These are phyloP conservation scores for Spheniscus humboldti DNA, from an alignment of 2,797 vertebrate genomes.

Conservation along the genomic window DNA sequence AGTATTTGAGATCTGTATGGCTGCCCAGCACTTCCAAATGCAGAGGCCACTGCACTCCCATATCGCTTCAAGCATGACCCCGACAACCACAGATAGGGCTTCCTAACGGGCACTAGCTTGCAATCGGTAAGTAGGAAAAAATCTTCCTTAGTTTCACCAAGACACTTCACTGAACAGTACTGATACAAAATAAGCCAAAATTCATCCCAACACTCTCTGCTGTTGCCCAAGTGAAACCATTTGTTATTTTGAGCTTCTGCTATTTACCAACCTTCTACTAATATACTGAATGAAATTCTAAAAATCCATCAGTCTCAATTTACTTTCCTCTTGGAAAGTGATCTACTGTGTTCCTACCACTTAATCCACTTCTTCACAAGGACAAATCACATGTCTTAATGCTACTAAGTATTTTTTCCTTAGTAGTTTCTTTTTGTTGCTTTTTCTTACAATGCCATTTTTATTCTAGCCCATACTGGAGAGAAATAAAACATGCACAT, in stretches of 20 bases:
- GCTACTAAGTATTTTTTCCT: background rate
- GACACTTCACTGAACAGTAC: background rate
- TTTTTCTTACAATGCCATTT: background rate
- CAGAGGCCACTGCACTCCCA: background rate
- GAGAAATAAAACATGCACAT: background rate
- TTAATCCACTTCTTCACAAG: background rate
- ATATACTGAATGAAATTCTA: background rate
- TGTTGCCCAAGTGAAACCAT: background rate
- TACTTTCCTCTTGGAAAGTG: background rate
- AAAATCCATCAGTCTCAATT: background rate
- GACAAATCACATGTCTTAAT: background rate
- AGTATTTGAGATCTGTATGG: background rate
- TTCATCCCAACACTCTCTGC: background rate
- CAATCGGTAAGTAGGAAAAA: background rate
- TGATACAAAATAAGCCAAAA: background rate
- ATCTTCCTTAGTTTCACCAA: background rate
- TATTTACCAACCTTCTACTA: background rate
- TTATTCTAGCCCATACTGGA: background rate
- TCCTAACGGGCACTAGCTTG: background rate
- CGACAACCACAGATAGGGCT: rapidly evolving
- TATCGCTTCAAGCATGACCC: background rate
- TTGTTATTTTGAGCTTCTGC: background rate
- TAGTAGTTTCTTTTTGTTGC: background rate
- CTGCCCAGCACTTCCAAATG: background rate
- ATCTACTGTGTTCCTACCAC: background rate